Evolutionary conservation across 2,888 invertebrate species (phyloP), one percentile per base, ranked within the genome.

Genomic region (Noctua comes): DNA sequence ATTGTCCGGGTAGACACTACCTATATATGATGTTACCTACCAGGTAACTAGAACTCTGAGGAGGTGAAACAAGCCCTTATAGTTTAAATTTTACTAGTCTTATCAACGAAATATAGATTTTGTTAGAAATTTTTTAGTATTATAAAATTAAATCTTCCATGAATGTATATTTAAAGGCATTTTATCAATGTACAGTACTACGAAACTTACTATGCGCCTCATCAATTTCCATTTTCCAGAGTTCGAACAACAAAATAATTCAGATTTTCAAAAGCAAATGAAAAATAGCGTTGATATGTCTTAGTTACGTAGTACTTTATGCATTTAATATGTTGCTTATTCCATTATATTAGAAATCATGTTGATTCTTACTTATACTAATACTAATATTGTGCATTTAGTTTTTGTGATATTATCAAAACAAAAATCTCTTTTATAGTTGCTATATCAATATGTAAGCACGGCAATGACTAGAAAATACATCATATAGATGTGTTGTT

Each of bases 391-490:
- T 89, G 87, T 92, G 93, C 93, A 93, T 93, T 94, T 93, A 93
- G 87, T 89, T 90, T 89, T 91, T 93, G 92, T 93, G 92, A 93
- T 93, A 93, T 88, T 87, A 77, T 86, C 84, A 81, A 87, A 90
- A 86, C 85, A 83, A 85, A 86, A 74, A 82, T 78, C 78, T 85
- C 71, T 86, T 77, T 88, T 86, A 74, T 83, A 88, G 84, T 88
- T 73, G 84, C 86, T 82, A 77, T 86, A 87, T 77, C 74, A 80
- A 83, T 70, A 83, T 83, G 80, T 84, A 88, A 91, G 88, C 92
- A 92, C 92, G 90, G 91, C 91, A 93, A 95, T 96, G 96, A 96
- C 96, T 96, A 93, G 96, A 95, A 96, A 96, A 96, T 96, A 96
- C 95, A 96, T 95, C 91, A 92, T 91, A 93, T 91, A 93, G 92